Base-by-base conservation (phyloP, 2,888 invertebrate species). In the Caenorhabditis panamensis region DNA sequence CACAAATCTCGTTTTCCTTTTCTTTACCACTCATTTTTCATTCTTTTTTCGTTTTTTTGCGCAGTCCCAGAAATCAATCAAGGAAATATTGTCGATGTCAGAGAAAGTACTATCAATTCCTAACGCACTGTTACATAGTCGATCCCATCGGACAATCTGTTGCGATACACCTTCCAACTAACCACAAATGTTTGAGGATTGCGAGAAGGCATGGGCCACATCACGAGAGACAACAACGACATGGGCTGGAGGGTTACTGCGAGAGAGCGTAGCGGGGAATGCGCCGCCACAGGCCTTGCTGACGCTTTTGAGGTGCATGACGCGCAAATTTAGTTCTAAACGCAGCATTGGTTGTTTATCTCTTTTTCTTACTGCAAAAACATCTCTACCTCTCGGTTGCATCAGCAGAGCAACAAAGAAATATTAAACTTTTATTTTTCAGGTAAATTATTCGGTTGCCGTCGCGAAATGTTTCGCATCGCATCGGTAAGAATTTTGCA, bases 381-480 rank as follows among this genome's bases (percentile, higher is more conserved):
- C 5, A 8, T 36, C n/a, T 54, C 22, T 37, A n/a, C 26, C 67
- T 13, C 24, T 37, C 9, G 4, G n/a, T 59, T 58, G 1, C 22
- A 6, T 8, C 8, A 11, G 22, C 28, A 31, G n/a, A 41, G 36
- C 26, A 54, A n/a, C 26, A 54, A 13, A 9, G 26, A n/a, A 24
- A 53, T 44, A 53, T 54, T 26, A 8, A 36, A 36, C 11, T 53
- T 9, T 13, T 6, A 51, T 16, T 49, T 67, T 79, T 59, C 59
- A 79, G 79, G 79, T 79, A 79, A 79, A 67, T 67, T 66, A 64
- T 51, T 69, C 64, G 68, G 18, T 59, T 54, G 37, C 67, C 61
- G 37, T 79, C 49, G 61, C 61, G 62, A 47, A 66, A 80, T 80
- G 80, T 76, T 80, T 71, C 80, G 80, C n/a, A 71, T 76, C 16